Conservation (phyloP, 35 echinoderm and acorn worm genomes). For the Apostichopus parvimensis region DNA sequence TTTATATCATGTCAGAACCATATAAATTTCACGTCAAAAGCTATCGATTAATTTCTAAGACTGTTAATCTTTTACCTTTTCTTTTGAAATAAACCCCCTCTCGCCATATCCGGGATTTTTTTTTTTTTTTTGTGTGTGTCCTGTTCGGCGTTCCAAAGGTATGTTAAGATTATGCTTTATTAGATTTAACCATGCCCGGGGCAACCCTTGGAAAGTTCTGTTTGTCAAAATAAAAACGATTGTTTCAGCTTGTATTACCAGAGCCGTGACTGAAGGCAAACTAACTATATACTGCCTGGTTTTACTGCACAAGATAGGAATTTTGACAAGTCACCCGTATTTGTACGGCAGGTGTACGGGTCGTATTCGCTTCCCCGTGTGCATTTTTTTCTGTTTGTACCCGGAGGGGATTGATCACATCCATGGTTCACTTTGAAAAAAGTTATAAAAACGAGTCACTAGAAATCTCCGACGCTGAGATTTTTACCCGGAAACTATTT, state of each 20-base stretch:
- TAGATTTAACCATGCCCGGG: conserved; percentile 21
- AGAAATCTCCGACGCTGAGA: neutral
- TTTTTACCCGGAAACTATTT: conserved; percentile 40
- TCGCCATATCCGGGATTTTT: neutral
- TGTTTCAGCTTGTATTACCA: conserved; percentile 48
- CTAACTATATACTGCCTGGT: neutral
- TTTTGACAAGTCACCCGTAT: conserved; percentile 41
- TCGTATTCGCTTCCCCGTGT: neutral
- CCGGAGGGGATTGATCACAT: neutral
- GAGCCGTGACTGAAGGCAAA: conserved; percentile 30
- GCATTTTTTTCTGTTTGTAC: neutral
- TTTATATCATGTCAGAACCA: neutral
- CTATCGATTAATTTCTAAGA: neutral
- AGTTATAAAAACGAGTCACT: neutral
- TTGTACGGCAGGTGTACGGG: conserved; percentile 19
- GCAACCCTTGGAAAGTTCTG: conserved; percentile 26
- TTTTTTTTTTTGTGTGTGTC: neutral
- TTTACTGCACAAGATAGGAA: neutral
- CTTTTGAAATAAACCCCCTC: neutral
- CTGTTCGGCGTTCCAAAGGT: neutral
- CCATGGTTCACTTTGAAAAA: too few species aligned
- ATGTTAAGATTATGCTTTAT: conserved; percentile 32
- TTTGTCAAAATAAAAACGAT: conserved; percentile 46
- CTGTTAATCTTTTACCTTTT: neutral
- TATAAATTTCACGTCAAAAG: conserved; percentile 9